A percentile compares a stretch with the other conserved stretches of the same genome.
Conservation (phyloP, 2,797 vertebrate genomes). For the Rhabdomys pumilio region DNA sequence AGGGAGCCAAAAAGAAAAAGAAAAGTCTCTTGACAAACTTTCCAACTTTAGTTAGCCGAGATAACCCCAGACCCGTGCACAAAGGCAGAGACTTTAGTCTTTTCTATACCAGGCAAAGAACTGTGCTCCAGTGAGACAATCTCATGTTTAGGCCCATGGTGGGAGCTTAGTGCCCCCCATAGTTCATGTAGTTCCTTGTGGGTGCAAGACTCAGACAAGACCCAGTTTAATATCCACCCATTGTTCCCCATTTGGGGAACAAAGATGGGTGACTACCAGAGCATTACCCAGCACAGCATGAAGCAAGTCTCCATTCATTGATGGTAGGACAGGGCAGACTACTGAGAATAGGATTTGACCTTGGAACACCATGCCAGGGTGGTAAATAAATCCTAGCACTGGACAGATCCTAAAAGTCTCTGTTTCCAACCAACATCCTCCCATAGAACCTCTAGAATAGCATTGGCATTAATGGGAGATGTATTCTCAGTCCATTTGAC, state of each 20-base stretch:
- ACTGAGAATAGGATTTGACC: background rate
- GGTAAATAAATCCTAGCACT: background rate
- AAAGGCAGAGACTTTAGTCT: background rate
- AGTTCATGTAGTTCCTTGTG: background rate
- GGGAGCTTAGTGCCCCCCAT: background rate
- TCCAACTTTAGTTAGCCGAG: background rate
- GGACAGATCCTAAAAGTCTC: background rate
- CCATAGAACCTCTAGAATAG: background rate
- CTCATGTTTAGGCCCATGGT: background rate
- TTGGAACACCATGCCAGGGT: background rate
- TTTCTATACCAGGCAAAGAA: background rate
- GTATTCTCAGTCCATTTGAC: background rate
- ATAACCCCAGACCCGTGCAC: background rate
- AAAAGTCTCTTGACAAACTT: background rate
- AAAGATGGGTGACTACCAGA: background rate
- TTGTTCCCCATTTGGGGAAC: too few species aligned
- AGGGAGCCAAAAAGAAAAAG: background rate
- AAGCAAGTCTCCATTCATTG: background rate
- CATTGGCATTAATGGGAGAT: background rate
- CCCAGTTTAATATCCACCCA: background rate
- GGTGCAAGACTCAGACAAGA: background rate
- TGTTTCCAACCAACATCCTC: background rate
- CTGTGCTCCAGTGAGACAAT: background rate
- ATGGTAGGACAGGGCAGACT: background rate
- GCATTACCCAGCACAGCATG: too few species aligned